Conservation (phyloP, 2,797 vertebrate species). For the Characodon lateralis region DNA sequence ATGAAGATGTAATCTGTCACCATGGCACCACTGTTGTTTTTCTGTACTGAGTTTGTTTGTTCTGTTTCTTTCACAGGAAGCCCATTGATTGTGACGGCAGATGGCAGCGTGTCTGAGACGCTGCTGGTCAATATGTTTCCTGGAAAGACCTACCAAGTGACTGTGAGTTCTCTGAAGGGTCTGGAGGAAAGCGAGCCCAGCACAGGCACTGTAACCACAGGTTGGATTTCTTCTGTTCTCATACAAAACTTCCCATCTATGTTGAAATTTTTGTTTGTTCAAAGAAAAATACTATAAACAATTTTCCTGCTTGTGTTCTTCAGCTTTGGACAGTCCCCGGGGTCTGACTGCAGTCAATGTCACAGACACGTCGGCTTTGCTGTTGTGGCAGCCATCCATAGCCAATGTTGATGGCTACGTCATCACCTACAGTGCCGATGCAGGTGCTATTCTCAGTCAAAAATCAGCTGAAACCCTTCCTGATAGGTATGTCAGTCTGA, state of each 20-base stretch:
- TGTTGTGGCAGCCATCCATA: constrained; percentile 91
- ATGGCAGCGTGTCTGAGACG: constrained; percentile 82
- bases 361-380: constrained; percentile 87
- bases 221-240: constrained; percentile 64
- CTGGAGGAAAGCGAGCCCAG: constrained; percentile 92
- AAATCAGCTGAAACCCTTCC: neutral
- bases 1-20: neutral
- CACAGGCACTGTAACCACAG: constrained; percentile 87
- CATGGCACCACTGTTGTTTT: constrained; percentile 3
- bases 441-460: constrained; percentile 72
- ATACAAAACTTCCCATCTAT: neutral
- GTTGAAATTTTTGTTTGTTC: neutral
- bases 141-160: constrained; percentile 87
- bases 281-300: neutral
- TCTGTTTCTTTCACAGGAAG: constrained; percentile 72
- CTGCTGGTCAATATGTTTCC: constrained; percentile 83
- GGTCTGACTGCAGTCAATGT: constrained; percentile 86
- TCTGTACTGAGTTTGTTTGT: constrained; percentile 3
- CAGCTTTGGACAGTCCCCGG: constrained; percentile 89
- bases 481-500: neutral
- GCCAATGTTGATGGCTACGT: constrained; percentile 89
- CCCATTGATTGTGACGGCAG: constrained; percentile 80
- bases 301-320: constrained; percentile 20
- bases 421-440: constrained; percentile 85
- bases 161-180: constrained; percentile 87